Percentiles rank a stretch among this genome's conserved stretches.
Conservation (phyloP, 2,797 vertebrate species). For the Manis pentadactyla region DNA sequence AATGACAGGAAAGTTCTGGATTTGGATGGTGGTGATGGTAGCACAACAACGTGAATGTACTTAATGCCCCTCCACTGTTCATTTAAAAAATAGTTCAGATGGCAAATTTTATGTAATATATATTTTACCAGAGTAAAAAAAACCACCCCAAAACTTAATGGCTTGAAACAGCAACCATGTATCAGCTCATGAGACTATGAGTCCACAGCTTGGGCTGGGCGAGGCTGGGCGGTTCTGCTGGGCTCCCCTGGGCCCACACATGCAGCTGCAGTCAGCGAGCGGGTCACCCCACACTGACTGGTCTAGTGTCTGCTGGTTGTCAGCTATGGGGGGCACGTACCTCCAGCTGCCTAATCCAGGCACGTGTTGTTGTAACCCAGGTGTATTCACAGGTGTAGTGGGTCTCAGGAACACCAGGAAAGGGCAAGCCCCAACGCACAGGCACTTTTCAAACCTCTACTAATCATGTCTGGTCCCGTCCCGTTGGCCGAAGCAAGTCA, state of each 20-base stretch:
- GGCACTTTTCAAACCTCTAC: neutral
- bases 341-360: neutral
- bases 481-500: neutral
- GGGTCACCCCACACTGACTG: neutral
- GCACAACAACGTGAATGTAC: neutral
- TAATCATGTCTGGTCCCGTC: neutral
- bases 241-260: neutral
- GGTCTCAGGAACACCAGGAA: neutral
- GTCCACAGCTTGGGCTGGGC: neutral
- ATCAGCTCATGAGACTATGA: neutral
- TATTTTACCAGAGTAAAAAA: neutral
- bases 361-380: too few relatives aligned
- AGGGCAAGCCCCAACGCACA: neutral
- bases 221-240: neutral
- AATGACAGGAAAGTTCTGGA: slow-evolving; percentile 22
- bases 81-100: neutral
- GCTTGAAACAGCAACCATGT: neutral
- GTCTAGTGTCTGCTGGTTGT: neutral
- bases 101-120: neutral
- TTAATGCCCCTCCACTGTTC: neutral
- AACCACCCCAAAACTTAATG: neutral
- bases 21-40: neutral
- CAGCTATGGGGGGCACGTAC: neutral
- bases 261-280: neutral
- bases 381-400: neutral